Evolutionary conservation across 2,797 vertebrate genomes (phyloP).

Genomic region (Stomatorhinus walkeri): DNA sequence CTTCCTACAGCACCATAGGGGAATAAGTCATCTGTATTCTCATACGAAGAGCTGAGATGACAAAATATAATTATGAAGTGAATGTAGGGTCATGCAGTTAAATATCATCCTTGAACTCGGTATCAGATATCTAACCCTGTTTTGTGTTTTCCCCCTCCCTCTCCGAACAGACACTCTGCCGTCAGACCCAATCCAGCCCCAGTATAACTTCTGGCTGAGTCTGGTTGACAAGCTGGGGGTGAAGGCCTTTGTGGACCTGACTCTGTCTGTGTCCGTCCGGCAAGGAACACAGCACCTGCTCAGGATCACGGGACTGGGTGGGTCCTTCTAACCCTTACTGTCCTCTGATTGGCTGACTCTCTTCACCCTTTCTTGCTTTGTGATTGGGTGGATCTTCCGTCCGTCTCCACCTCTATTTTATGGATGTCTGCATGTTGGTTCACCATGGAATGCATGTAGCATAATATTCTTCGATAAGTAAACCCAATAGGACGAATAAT

Average conservation of each 20-base stretch:
- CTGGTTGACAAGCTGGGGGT: slow-evolving; percentile 83
- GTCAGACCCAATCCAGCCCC: slow-evolving; percentile 79
- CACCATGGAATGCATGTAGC: background rate
- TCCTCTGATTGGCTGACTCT: background rate
- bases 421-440: background rate
- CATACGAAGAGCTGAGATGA: background rate
- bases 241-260: slow-evolving; percentile 87
- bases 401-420: background rate
- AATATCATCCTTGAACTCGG: background rate
- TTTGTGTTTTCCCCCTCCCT: background rate
- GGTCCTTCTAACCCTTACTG: slow-evolving; percentile 31
- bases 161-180: slow-evolving; percentile 64
- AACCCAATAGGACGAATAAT: background rate
- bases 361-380: background rate
- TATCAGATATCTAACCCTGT: background rate
- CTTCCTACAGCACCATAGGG: background rate
- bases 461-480: background rate
- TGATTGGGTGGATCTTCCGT: background rate
- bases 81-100: background rate
- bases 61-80: background rate
- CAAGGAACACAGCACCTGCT: slow-evolving; percentile 86
- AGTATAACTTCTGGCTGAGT: slow-evolving; percentile 87
- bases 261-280: slow-evolving; percentile 74
- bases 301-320: slow-evolving; percentile 83
- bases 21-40: background rate